These are phyloP conservation scores for Jacana jacana DNA, from an alignment of 2,113 vertebrate genomes.

Conservation along the genomic window DNA sequence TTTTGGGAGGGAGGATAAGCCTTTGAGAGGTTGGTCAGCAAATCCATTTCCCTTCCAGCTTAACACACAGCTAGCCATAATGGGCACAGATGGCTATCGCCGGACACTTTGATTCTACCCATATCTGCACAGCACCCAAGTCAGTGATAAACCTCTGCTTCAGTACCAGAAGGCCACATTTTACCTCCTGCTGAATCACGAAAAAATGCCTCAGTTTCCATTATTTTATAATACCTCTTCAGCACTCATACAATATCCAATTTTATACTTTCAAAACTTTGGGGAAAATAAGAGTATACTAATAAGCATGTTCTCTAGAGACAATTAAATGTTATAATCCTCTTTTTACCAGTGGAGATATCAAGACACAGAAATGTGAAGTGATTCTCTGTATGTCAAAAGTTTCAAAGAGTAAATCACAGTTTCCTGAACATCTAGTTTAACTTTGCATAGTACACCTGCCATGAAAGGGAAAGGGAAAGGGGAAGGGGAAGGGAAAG, in stretches of 20 bases:
- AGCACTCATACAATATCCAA: background rate
- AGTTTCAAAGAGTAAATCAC: background rate
- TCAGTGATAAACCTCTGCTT: background rate
- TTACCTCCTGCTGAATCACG: background rate
- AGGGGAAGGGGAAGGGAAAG: too few relatives aligned
- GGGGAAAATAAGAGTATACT: background rate
- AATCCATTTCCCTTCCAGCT: background rate
- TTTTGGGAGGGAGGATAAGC: background rate
- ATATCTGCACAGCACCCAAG: background rate
- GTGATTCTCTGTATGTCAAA: background rate
- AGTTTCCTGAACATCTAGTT: background rate
- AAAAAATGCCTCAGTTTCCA: background rate
- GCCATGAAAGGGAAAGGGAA: background rate
- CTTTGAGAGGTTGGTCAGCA: background rate
- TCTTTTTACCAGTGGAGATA: background rate
- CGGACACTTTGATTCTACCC: background rate
- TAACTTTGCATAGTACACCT: background rate
- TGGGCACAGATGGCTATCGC: background rate
- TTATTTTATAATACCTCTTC: background rate
- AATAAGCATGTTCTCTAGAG: background rate
- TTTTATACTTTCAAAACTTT: background rate
- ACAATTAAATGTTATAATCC: background rate
- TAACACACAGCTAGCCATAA: background rate
- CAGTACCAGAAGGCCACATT: background rate
- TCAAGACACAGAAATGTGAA: background rate